These are phyloP conservation scores for Pharmacophagus antenor DNA, from an alignment of 2,888 invertebrate genomes.

Conservation along the genomic window DNA sequence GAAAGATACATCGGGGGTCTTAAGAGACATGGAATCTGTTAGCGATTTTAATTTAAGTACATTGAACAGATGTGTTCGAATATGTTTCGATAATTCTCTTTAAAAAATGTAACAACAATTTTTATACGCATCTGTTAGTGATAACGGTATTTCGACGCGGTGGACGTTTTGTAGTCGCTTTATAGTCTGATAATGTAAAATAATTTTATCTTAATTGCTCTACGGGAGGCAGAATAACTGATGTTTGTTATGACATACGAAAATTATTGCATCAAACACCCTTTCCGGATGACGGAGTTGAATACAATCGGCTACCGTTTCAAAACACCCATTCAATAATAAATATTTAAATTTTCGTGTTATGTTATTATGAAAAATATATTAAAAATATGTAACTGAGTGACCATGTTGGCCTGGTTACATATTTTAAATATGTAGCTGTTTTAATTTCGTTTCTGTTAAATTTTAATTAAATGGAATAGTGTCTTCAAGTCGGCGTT, in stretches of 20 bases:
- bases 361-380: not conserved
- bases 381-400: constrained; percentile 1
- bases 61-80: constrained; percentile 20
- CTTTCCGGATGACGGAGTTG: constrained; percentile 16
- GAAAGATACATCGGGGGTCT: constrained; percentile 24
- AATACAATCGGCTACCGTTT: constrained; percentile 3
- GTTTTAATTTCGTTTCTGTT: not conserved
- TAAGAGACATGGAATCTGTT: constrained; percentile 19
- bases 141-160: constrained; percentile 19
- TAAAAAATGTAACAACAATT: constrained; percentile 14
- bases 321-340: constrained; percentile 2
- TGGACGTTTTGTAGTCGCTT: constrained; percentile 26
- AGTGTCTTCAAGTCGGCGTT: no score
- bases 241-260: constrained; percentile 41
- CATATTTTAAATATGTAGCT: not conserved
- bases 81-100: constrained; percentile 19
- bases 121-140: constrained; percentile 20
- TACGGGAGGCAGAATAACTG: constrained; percentile 37
- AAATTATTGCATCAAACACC: constrained; percentile 33
- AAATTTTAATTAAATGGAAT: not conserved
- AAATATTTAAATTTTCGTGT: not conserved
- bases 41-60: constrained; percentile 27
- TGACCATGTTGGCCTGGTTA: not conserved
- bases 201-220: constrained; percentile 39
- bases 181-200: constrained; percentile 28